Conservation (phyloP, 2,113 vertebrate species). For the Leptosomus discolor region DNA sequence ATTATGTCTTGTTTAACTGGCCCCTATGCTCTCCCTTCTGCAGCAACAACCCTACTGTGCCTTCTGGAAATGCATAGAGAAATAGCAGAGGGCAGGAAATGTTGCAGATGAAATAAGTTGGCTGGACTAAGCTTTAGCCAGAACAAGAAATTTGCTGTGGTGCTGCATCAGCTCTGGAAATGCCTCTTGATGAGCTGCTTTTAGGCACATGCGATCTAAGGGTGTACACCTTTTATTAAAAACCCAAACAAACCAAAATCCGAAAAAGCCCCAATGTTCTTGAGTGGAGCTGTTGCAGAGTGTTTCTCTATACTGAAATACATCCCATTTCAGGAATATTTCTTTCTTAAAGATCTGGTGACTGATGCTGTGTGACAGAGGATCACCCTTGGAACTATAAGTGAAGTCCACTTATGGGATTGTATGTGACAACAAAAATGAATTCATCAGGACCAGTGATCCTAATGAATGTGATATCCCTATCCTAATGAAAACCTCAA, state of each 20-base stretch:
- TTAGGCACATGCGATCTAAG: neutral
- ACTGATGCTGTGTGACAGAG: slow-evolving; percentile 2
- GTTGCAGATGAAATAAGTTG: neutral
- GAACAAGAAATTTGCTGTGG: neutral
- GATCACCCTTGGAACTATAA: slow-evolving; percentile 19
- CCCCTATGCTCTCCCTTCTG: neutral
- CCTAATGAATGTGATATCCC: slow-evolving; percentile 22
- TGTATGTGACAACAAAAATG: slow-evolving; percentile 56
- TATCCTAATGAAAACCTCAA: slow-evolving; percentile 58
- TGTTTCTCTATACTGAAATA: neutral
- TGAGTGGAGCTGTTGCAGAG: fast-evolving
- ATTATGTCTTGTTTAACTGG: neutral
- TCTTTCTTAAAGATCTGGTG: neutral
- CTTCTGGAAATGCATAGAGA: neutral
- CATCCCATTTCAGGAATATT: neutral
- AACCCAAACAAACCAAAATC: neutral
- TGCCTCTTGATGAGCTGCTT: neutral
- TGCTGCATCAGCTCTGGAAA: neutral
- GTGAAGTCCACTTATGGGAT: slow-evolving; percentile 44
- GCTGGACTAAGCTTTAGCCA: neutral
- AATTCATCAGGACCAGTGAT: slow-evolving; percentile 44
- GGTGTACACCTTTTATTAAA: neutral
- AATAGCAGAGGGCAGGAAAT: neutral
- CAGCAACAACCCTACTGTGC: neutral
- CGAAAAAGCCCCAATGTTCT: neutral